Conservation (phyloP, 2,888 invertebrate species). For the Pristionchus fissidentatus region DNA sequence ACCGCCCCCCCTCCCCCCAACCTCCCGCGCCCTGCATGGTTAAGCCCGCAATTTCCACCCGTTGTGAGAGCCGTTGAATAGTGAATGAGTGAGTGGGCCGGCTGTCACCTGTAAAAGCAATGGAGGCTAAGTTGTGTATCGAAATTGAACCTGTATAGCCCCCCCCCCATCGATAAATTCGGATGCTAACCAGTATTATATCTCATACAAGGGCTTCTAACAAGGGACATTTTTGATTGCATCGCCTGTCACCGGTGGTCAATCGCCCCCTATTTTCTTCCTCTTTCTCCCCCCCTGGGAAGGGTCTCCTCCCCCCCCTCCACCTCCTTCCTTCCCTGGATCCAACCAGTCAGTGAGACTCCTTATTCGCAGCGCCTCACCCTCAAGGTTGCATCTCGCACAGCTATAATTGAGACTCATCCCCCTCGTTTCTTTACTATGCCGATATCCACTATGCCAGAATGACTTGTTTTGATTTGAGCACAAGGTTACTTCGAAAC, state of each 20-base stretch:
- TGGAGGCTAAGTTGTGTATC: no score
- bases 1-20: neutral
- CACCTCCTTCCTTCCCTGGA: neutral
- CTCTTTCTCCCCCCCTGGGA: neutral
- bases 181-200: no score
- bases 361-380: no score
- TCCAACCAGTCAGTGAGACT: constrained; percentile 30
- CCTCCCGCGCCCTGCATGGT: no score
- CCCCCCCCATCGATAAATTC: no score
- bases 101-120: constrained; percentile 38
- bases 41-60: constrained; percentile 36
- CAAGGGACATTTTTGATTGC: no score
- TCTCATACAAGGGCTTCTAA: no score
- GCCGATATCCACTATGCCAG: neutral
- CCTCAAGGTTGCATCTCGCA: constrained; percentile 6
- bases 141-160: no score
- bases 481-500: no score
- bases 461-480: constrained; percentile 8
- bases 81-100: neutral
- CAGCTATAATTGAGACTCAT: constrained; percentile 22
- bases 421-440: constrained; percentile 30
- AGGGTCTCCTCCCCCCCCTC: neutral
- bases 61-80: neutral
- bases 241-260: constrained; percentile 24
- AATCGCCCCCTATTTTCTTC: neutral